phyloP scores from a whole-genome alignment of 2,888 invertebrate species.

The Belgica antarctica region DNA sequence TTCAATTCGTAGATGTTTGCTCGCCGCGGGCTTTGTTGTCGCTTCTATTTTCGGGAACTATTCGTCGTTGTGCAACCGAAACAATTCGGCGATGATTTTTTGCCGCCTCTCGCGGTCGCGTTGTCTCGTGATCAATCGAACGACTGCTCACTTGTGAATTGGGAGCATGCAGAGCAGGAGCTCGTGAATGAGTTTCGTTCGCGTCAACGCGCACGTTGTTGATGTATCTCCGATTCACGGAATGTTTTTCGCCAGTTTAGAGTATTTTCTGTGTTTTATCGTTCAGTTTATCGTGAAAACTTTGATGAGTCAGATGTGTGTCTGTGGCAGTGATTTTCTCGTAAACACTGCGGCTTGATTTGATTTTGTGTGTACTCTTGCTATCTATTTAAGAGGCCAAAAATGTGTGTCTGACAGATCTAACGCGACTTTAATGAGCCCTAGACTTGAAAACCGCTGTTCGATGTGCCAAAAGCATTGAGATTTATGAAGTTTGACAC shows the following conservation, averaged over 20 bases:
- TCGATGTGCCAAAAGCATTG: conserved; percentile 13
- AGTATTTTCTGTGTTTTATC: not conserved
- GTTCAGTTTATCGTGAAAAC: conserved; percentile 4
- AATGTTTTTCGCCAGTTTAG: not conserved
- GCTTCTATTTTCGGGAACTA: conserved; percentile 1
- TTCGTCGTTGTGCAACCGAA: not conserved
- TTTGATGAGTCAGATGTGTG: conserved; percentile 9
- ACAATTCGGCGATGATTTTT: not conserved
- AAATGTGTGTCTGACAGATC: not conserved
- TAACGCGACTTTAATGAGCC: not conserved
- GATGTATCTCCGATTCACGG: not conserved
- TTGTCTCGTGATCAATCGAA: too few species aligned
- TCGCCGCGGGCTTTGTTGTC: conserved; percentile 19
- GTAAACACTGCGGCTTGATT: not conserved
- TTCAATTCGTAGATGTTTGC: not conserved
- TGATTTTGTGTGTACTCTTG: not conserved
- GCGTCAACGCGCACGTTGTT: not conserved
- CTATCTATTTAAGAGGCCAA: not conserved
- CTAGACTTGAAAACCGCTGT: not conserved
- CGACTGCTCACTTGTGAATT: not conserved
- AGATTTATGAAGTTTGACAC: conserved; percentile 50
- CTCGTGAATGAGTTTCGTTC: not conserved
- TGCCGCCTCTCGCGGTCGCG: not conserved
- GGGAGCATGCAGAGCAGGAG: conserved; percentile 12
- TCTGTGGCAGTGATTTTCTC: not conserved